These are phyloP conservation scores for Uloborus plumipes DNA, from an alignment of 2,888 invertebrate genomes.

Conservation along the genomic window DNA sequence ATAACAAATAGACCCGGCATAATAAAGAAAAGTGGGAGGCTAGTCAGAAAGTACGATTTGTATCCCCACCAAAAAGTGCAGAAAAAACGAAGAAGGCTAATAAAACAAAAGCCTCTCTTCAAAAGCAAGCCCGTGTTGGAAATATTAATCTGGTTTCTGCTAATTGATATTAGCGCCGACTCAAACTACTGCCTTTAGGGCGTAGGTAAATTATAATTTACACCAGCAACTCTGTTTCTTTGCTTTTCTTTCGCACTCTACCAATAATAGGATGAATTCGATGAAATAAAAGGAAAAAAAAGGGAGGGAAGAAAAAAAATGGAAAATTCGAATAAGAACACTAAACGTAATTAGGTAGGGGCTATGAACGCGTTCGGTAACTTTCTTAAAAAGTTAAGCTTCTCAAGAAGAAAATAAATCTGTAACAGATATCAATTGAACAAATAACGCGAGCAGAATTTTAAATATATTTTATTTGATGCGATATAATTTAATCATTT, in stretches of 20 bases:
- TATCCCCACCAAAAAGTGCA: slow-evolving; percentile 54
- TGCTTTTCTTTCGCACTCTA: slow-evolving; percentile 26
- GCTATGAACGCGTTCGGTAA: slow-evolving; percentile 35
- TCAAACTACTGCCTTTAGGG: slow-evolving; percentile 58
- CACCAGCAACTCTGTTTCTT: slow-evolving; percentile 54
- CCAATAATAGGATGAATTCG: slow-evolving; percentile 52
- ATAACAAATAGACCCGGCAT: slow-evolving; percentile 63
- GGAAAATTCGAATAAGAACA: slow-evolving; percentile 57
- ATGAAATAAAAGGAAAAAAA: slow-evolving; percentile 12
- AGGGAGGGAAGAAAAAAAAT: slow-evolving; percentile 23
- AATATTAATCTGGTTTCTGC: slow-evolving; percentile 63
- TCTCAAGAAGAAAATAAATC: slow-evolving; percentile 61
- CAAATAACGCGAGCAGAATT: slow-evolving; percentile 62
- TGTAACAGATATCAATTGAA: slow-evolving; percentile 63
- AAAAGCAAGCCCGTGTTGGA: slow-evolving; percentile 57
- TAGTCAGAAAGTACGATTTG: slow-evolving; percentile 63
- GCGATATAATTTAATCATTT: slow-evolving; percentile 54
- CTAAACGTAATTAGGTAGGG: slow-evolving; percentile 61
- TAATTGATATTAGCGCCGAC: slow-evolving; percentile 65
- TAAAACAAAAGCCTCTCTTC: slow-evolving; percentile 53
- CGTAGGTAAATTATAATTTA: slow-evolving; percentile 64
- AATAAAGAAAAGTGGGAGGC: slow-evolving; percentile 58
- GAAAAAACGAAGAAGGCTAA: slow-evolving; percentile 53
- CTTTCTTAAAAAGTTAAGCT: slow-evolving; percentile 56
- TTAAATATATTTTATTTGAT: slow-evolving; percentile 64